Evolutionary conservation across 1,140 invertebrate species (phyloP).

Genomic region (Lutraria rhynchaena): DNA sequence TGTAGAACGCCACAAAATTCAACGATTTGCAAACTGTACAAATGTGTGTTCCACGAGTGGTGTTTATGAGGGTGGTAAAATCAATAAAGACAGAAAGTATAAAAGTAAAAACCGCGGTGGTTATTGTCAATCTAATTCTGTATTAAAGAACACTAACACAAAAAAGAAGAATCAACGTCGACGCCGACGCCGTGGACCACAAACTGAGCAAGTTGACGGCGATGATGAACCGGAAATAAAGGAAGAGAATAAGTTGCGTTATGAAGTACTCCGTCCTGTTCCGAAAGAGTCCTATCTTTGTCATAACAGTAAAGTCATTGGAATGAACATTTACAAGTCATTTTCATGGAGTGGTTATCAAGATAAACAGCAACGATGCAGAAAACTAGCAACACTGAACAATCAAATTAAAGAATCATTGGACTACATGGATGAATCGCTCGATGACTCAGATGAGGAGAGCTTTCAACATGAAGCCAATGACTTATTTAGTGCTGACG

Average conservation of each 20-base stretch:
- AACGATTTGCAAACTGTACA: constrained; percentile 23
- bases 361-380: not conserved
- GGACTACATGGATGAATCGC: constrained; percentile 5
- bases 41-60: constrained; percentile 26
- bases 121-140: constrained; percentile 5
- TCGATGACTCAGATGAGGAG: constrained; percentile 49
- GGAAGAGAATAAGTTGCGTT: constrained; percentile 10
- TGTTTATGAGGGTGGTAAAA: not conserved
- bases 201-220: not conserved
- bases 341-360: not conserved
- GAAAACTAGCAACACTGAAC: not conserved
- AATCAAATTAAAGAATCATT: constrained; percentile 29
- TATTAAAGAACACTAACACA: constrained; percentile 1
- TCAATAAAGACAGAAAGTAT: not conserved
- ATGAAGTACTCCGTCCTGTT: constrained; percentile 34
- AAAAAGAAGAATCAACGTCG: not conserved
- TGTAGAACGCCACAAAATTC: constrained; percentile 33
- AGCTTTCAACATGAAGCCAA: constrained; percentile 6
- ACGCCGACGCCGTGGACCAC: not conserved
- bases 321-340: not conserved
- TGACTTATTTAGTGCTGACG: not conserved
- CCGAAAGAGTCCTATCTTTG: constrained; percentile 14
- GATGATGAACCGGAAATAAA: not conserved
- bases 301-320: constrained; percentile 34
- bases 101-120: constrained; percentile 23